Evolutionary conservation across 2,113 vertebrate species (phyloP).

Genomic region (Caretta caretta): DNA sequence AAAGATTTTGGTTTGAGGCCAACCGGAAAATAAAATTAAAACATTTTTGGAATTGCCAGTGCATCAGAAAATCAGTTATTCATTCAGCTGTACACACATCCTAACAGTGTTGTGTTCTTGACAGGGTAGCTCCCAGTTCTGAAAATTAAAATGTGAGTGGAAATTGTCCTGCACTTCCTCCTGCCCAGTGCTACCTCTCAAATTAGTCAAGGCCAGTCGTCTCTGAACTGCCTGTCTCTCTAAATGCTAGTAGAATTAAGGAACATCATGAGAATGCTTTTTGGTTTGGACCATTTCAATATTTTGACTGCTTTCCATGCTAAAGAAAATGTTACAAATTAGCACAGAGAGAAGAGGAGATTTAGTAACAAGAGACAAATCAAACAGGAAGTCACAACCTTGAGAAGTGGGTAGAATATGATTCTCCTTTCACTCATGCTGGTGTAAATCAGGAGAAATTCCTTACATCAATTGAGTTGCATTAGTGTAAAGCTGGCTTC

Average conservation of each 20-base stretch:
- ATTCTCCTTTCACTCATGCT: not conserved
- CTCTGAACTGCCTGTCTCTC: not conserved
- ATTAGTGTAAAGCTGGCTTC: not conserved
- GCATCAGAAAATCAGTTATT: not conserved
- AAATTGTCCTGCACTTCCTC: not conserved
- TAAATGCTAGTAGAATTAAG: not conserved
- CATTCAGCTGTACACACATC: not conserved
- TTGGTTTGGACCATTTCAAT: not conserved
- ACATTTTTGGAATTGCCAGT: not conserved
- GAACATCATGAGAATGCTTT: not conserved
- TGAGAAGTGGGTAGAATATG: not conserved
- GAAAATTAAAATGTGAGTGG: not conserved
- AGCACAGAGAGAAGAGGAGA: accelerated
- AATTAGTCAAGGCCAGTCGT: not conserved
- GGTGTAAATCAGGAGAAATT: not conserved
- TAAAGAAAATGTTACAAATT: not conserved
- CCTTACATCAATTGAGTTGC: not conserved
- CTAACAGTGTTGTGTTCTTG: not conserved
- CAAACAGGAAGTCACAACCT: not conserved
- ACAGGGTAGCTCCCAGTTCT: not conserved
- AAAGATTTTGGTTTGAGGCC: not conserved
- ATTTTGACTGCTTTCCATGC: not conserved
- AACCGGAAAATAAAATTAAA: not conserved
- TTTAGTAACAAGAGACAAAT: not conserved
- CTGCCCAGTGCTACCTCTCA: not conserved